phyloP scores from a whole-genome alignment of 2,888 invertebrate genomes.

The Pharmacophagus antenor region DNA sequence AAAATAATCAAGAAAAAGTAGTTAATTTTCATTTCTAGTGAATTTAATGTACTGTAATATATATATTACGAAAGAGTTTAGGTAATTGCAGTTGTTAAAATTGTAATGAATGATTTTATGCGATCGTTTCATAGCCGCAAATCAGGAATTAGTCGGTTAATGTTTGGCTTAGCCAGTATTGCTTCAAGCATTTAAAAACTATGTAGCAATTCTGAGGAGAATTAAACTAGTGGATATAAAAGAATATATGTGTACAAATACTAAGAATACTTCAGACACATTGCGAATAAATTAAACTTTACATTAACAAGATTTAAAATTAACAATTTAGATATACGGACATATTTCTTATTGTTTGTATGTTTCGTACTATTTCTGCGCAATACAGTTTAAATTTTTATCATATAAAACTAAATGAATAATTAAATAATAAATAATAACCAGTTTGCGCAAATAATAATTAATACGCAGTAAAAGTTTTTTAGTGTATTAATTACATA shows the following conservation, averaged over 20 bases:
- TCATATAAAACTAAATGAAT: no score
- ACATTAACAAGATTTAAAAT: no score
- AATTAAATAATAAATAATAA: no score
- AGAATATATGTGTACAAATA: constrained; percentile 53
- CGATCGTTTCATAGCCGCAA: background rate
- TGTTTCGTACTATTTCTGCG: background rate
- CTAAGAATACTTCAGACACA: constrained; percentile 48
- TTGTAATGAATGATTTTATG: background rate
- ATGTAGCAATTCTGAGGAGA: constrained; percentile 21
- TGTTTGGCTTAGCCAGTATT: background rate
- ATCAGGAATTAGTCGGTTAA: background rate
- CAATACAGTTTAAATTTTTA: no score
- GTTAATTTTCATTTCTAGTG: background rate
- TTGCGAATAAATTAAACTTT: constrained; percentile 47
- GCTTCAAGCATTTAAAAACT: background rate
- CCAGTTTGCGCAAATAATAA: constrained; percentile 33
- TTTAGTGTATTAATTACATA: background rate
- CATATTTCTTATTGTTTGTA: background rate
- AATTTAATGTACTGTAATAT: no score
- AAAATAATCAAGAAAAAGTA: constrained; percentile 8
- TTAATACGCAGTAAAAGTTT: background rate
- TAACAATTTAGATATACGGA: no score
- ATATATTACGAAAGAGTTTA: no score
- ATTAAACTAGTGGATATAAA: constrained; percentile 38
- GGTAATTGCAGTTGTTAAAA: background rate